These are phyloP conservation scores for Apus apus DNA, from an alignment of 2,113 vertebrate genomes.

Conservation along the genomic window DNA sequence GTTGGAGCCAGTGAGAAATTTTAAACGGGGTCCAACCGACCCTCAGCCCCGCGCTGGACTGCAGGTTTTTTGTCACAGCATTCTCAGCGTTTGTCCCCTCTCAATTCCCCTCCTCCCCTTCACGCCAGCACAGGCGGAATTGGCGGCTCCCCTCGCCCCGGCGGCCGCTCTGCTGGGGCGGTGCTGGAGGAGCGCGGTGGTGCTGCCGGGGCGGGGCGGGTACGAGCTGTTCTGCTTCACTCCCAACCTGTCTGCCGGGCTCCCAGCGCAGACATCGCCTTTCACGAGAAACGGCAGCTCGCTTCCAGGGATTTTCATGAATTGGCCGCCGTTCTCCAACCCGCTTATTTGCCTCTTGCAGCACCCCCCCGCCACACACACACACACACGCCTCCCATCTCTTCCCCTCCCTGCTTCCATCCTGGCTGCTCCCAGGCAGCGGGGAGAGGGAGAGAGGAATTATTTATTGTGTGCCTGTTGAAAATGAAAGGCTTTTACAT, in stretches of 20 bases:
- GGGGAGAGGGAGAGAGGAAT: conserved; percentile 69
- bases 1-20: neutral
- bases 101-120: fast-evolving
- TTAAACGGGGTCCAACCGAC: neutral
- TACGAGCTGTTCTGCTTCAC: neutral
- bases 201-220: fast-evolving
- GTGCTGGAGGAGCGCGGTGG: fast-evolving
- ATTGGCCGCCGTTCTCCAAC: conserved; percentile 27
- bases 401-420: conserved; percentile 59
- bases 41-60: neutral
- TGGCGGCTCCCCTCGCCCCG: fast-evolving
- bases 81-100: neutral
- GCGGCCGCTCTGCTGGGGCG: neutral
- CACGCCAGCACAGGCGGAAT: fast-evolving
- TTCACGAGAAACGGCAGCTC: neutral
- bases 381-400: neutral
- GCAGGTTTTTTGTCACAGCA: neutral
- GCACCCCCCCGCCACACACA: neutral
- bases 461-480: conserved; percentile 87
- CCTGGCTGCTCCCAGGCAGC: conserved; percentile 61
- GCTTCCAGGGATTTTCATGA: conserved; percentile 38
- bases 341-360: conserved; percentile 43
- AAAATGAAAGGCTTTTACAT: conserved; percentile 88
- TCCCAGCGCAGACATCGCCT: neutral
- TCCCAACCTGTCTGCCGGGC: neutral